These are phyloP conservation scores for Amiota mariae DNA, from an alignment of 2,888 invertebrate species.

Conservation along the genomic window DNA sequence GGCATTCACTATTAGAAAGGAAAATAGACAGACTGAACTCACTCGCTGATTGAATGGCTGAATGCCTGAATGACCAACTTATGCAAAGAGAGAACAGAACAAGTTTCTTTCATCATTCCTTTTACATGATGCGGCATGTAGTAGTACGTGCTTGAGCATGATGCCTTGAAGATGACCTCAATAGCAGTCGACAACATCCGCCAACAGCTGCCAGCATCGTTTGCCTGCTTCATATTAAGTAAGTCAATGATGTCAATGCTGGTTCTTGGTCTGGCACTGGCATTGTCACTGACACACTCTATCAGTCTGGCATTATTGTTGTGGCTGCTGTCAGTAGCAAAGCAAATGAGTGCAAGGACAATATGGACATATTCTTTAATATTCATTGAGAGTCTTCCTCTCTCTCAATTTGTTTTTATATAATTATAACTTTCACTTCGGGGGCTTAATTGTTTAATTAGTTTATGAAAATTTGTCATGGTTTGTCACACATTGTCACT, in stretches of 20 bases:
- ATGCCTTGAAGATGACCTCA: no score
- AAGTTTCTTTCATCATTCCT: background rate
- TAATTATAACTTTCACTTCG: conserved; percentile 55
- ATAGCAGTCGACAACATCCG: no score
- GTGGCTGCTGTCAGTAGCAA: conserved; percentile 49
- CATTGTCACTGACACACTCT: no score
- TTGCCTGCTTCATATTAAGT: no score
- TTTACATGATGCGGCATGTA: background rate
- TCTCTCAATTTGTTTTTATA: conserved; percentile 41
- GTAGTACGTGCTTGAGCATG: conserved; percentile 14
- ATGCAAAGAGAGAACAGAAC: background rate
- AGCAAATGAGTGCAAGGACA: conserved; percentile 58
- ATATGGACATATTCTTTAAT: conserved; percentile 36
- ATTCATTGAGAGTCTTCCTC: conserved; percentile 19
- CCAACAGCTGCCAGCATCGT: no score
- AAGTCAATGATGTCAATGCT: no score
- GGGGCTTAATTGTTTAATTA: conserved; percentile 64
- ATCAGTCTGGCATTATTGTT: background rate
- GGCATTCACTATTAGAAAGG: conserved; percentile 51
- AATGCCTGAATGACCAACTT: background rate
- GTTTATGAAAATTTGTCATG: conserved; percentile 43
- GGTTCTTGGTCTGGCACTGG: no score
- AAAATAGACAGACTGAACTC: background rate
- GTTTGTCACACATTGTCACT: conserved; percentile 34
- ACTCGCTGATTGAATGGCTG: background rate